phyloP scores from a whole-genome alignment of 2,113 vertebrate genomes.

The Nibea coibor region DNA sequence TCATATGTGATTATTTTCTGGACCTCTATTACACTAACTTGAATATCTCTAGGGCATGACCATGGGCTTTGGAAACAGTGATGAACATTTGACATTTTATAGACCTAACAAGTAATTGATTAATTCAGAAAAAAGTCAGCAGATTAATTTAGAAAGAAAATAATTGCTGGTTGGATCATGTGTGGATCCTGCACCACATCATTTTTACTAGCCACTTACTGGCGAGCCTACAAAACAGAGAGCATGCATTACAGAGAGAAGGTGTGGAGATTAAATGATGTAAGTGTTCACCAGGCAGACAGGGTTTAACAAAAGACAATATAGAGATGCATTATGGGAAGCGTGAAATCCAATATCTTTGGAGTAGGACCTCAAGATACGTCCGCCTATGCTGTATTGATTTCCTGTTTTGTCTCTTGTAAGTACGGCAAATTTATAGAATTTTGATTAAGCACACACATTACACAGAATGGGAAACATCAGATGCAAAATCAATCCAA shows the following conservation, averaged over 20 bases:
- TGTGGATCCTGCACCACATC: background rate
- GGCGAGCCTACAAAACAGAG: background rate
- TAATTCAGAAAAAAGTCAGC: too few species aligned
- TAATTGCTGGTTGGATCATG: too few species aligned
- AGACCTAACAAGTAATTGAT: too few species aligned
- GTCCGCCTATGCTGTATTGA: background rate
- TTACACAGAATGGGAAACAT: background rate
- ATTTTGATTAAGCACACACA: too few species aligned
- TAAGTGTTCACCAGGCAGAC: background rate
- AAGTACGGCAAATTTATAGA: background rate
- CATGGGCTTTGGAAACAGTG: too few species aligned
- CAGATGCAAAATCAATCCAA: background rate
- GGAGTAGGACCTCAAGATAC: background rate
- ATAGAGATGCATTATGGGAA: background rate
- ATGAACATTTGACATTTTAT: too few species aligned
- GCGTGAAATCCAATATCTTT: background rate
- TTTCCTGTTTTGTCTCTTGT: background rate
- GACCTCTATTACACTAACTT: too few species aligned
- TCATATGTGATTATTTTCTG: too few species aligned
- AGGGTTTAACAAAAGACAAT: background rate
- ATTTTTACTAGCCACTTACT: conserved; percentile 1
- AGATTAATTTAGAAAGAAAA: too few species aligned
- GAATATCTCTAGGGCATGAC: too few species aligned
- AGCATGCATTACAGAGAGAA: background rate
- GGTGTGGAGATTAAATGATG: background rate